Evolutionary conservation across 2,113 vertebrate species (phyloP).

Genomic region (Pituophis catenifer): DNA sequence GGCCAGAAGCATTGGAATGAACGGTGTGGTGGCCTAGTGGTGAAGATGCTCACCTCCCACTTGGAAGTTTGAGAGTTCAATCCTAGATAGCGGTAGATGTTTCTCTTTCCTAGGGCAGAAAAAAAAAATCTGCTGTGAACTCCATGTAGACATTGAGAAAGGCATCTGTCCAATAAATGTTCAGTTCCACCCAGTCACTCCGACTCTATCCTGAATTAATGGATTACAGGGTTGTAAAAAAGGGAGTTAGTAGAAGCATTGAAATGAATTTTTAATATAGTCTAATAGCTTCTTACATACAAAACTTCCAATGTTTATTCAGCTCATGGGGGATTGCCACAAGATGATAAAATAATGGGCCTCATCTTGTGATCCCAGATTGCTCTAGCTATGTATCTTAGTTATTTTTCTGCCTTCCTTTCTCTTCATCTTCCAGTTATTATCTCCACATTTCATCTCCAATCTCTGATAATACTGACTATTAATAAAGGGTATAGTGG

Average conservation of each 20-base stretch:
- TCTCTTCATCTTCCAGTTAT: background rate
- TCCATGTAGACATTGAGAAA: background rate
- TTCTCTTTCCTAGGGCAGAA: background rate
- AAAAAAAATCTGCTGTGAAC: background rate
- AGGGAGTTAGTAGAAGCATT: background rate
- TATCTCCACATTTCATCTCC: background rate
- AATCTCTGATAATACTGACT: background rate
- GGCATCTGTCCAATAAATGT: background rate
- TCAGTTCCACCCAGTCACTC: background rate
- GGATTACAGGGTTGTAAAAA: background rate
- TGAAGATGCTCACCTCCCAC: background rate
- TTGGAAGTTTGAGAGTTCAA: background rate
- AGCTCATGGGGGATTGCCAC: background rate
- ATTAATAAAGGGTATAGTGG: background rate
- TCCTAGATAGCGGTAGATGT: background rate
- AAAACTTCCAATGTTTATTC: background rate
- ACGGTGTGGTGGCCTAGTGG: background rate
- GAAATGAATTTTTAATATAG: background rate
- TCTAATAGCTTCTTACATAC: background rate
- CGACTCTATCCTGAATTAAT: no score
- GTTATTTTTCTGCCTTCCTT: background rate
- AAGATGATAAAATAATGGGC: background rate
- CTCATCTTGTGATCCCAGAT: background rate
- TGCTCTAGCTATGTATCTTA: background rate
- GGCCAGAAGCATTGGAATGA: background rate